Percentiles rank a stretch among this genome's conserved stretches.
These are phyloP conservation scores for Centruroides sculpturatus DNA, from an alignment of 1,140 invertebrate genomes.

Conservation along the genomic window DNA sequence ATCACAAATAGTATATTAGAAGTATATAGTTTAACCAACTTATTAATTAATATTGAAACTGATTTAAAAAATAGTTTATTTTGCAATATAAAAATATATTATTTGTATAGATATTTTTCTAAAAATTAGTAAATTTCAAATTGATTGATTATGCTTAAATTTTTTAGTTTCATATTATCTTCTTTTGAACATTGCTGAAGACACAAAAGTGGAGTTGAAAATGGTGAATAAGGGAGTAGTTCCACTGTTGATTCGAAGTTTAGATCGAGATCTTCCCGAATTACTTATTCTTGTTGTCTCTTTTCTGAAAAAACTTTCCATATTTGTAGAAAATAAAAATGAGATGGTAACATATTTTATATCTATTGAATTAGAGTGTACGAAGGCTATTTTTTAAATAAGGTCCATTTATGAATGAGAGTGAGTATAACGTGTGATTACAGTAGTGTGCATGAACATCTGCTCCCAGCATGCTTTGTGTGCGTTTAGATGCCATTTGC, in stretches of 20 bases:
- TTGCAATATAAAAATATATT: too few species aligned
- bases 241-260: conserved; percentile 65
- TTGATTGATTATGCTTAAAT: background rate
- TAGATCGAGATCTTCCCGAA: conserved; percentile 75
- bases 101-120: background rate
- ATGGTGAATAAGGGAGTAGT: conserved; percentile 73
- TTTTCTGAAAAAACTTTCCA: conserved; percentile 88
- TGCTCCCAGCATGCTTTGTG: too few species aligned
- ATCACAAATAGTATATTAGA: too few species aligned
- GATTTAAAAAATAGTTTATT: too few species aligned
- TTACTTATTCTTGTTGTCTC: conserved; percentile 79
- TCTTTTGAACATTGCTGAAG: conserved; percentile 87
- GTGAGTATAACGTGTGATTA: too few species aligned
- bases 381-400: too few species aligned
- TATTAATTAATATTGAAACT: too few species aligned
- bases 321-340: conserved; percentile 88
- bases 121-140: background rate
- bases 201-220: conserved; percentile 83
- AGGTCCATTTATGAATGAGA: too few species aligned
- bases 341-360: conserved; percentile 48
- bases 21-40: too few species aligned
- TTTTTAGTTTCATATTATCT: conserved; percentile 58
- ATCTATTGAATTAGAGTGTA: too few species aligned
- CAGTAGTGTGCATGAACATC: too few species aligned
- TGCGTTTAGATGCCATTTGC: too few species aligned